Evolutionary conservation across 2,888 invertebrate species (phyloP).

Genomic region (Linyphia triangularis): DNA sequence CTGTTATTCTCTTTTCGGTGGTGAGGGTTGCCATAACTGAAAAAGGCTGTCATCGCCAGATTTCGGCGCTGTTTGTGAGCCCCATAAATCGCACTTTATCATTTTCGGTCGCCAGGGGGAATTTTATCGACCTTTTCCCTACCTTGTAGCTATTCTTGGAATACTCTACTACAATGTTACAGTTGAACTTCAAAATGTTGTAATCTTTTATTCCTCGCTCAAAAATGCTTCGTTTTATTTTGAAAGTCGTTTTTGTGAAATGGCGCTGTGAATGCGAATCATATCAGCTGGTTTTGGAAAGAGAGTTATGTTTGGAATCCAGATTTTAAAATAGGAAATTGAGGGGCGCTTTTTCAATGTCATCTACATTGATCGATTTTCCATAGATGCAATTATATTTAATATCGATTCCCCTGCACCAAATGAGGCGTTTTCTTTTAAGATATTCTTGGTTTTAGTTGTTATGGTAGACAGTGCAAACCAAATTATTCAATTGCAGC

Average conservation of each 20-base stretch:
- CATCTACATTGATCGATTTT: conserved; percentile 3
- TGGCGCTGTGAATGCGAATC: not conserved
- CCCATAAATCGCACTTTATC: conserved; percentile 60
- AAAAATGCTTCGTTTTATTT: not conserved
- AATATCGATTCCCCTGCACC: not conserved
- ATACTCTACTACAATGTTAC: conserved; percentile 24
- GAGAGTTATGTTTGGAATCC: not conserved
- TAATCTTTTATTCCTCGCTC: not conserved
- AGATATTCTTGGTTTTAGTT: no score
- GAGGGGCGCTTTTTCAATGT: not conserved
- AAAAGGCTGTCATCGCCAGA: conserved; percentile 75
- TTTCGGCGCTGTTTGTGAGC: conserved; percentile 39
- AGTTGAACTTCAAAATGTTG: not conserved
- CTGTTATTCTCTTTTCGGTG: conserved; percentile 68
- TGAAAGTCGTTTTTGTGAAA: not conserved
- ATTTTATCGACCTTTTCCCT: conserved; percentile 67
- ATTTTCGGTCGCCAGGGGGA: conserved; percentile 66
- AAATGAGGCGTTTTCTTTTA: not conserved
- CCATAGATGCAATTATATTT: not conserved
- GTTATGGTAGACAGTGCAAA: no score
- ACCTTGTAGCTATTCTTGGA: conserved; percentile 49
- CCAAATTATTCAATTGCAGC: no score
- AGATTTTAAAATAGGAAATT: not conserved
- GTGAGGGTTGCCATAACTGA: conserved; percentile 67
- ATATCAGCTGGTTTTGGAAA: not conserved